These are phyloP conservation scores for Caenorhabditis doughertyi DNA, from an alignment of 2,888 invertebrate species.

Conservation along the genomic window DNA sequence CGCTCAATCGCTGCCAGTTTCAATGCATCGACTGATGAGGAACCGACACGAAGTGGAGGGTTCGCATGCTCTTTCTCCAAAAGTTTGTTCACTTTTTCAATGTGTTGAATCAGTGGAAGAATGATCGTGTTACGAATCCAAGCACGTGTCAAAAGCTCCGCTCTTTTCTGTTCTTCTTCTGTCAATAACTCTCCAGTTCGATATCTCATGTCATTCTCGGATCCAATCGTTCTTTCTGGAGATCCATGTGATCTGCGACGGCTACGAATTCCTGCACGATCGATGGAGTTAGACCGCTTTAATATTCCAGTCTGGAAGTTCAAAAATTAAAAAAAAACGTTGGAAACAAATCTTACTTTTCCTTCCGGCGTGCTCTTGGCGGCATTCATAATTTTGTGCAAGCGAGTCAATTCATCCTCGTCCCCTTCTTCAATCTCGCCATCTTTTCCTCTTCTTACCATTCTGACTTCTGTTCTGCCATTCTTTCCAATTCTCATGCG, in stretches of 20 bases:
- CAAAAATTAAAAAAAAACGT: neutral
- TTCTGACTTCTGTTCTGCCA: slow-evolving; percentile 61
- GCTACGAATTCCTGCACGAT: slow-evolving; percentile 45
- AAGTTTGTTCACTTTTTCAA: slow-evolving; percentile 65
- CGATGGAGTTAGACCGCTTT: slow-evolving; percentile 59
- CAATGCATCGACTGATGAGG: slow-evolving; percentile 65
- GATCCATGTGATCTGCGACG: slow-evolving; percentile 55
- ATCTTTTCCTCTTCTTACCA: slow-evolving; percentile 50
- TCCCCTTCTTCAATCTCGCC: slow-evolving; percentile 47
- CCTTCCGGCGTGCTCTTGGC: slow-evolving; percentile 46
- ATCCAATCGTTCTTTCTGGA: slow-evolving; percentile 46
- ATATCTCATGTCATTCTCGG: slow-evolving; percentile 36
- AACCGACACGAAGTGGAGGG: slow-evolving; percentile 69
- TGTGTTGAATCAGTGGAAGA: slow-evolving; percentile 60
- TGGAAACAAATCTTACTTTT: slow-evolving; percentile 18
- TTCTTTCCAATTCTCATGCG: slow-evolving; percentile 60
- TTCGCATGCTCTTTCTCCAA: slow-evolving; percentile 69
- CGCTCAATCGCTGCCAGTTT: slow-evolving; percentile 64
- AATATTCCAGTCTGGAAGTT: slow-evolving; percentile 43
- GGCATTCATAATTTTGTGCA: slow-evolving; percentile 63
- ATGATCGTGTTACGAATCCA: slow-evolving; percentile 73
- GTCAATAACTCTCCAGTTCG: slow-evolving; percentile 52
- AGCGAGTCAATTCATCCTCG: slow-evolving; percentile 49
- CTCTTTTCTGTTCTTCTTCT: slow-evolving; percentile 58
- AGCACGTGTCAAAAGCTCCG: slow-evolving; percentile 57